Evolutionary conservation across 2,888 invertebrate species (phyloP).

Genomic region (Tiliacea aurago): DNA sequence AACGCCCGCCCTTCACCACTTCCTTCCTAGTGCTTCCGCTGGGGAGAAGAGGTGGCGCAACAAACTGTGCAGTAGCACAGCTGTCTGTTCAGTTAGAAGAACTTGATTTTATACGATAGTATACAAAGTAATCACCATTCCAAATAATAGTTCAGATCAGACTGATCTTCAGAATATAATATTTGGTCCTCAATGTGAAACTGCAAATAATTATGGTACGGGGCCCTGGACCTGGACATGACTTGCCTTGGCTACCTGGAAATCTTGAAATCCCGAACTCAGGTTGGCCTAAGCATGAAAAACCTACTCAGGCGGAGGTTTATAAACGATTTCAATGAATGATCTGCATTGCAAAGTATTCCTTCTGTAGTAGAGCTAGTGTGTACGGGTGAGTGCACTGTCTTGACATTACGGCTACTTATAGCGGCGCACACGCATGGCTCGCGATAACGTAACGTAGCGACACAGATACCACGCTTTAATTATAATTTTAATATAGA

Average conservation of each 20-base stretch:
- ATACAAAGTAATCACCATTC: too few species aligned
- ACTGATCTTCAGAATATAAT: neutral
- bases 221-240: too few species aligned
- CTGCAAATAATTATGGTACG: neutral
- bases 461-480: conserved; percentile 32
- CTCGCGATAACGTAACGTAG: conserved; percentile 28
- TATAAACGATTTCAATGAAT: neutral
- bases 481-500: conserved; percentile 8
- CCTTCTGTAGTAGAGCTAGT: neutral
- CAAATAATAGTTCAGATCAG: neutral
- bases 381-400: conserved; percentile 51
- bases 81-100: too few species aligned
- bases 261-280: neutral
- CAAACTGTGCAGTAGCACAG: too few species aligned
- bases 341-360: neutral
- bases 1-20: too few species aligned
- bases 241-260: neutral
- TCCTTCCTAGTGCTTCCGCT: too few species aligned
- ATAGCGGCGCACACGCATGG: conserved; percentile 36
- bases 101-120: too few species aligned
- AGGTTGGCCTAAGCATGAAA: neutral
- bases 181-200: neutral
- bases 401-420: conserved; percentile 52
- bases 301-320: neutral
- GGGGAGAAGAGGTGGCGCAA: too few species aligned